phyloP scores from a whole-genome alignment of 2,888 invertebrate species.

The Rotaria socialis region DNA sequence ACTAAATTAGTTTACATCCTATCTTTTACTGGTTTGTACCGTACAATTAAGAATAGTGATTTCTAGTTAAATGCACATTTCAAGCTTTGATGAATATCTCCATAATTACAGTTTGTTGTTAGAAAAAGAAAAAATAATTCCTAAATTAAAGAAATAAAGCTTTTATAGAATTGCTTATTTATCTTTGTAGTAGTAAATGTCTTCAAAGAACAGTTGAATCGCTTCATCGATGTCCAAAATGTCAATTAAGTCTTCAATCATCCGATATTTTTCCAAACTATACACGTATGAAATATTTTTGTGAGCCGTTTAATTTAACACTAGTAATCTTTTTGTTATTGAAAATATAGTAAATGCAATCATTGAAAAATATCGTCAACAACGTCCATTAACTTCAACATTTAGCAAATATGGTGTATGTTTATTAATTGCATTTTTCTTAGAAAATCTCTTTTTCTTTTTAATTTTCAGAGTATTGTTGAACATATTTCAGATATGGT shows the following conservation, averaged over 20 bases:
- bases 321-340: background rate
- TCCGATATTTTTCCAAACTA: constrained; percentile 80
- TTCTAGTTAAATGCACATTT: too few relatives aligned
- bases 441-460: background rate
- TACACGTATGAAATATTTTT: constrained; percentile 60
- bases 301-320: background rate
- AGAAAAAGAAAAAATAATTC: too few relatives aligned
- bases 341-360: constrained; percentile 68
- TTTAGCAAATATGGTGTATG: constrained; percentile 48
- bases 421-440: constrained; percentile 42
- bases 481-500: constrained; percentile 29
- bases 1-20: too few relatives aligned
- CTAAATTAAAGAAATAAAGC: too few relatives aligned
- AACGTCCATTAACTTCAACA: constrained; percentile 48
- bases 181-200: constrained; percentile 66
- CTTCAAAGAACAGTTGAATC: constrained; percentile 69
- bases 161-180: background rate
- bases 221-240: constrained; percentile 75
- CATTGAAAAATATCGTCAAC: constrained; percentile 67
- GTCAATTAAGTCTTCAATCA: constrained; percentile 69
- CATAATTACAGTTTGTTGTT: too few relatives aligned
- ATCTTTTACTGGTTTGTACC: too few relatives aligned
- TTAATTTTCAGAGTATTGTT: background rate
- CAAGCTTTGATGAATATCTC: too few relatives aligned
- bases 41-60: too few relatives aligned